Conservation (phyloP, 2,888 invertebrate species). For the Sminthurides aquaticus region DNA sequence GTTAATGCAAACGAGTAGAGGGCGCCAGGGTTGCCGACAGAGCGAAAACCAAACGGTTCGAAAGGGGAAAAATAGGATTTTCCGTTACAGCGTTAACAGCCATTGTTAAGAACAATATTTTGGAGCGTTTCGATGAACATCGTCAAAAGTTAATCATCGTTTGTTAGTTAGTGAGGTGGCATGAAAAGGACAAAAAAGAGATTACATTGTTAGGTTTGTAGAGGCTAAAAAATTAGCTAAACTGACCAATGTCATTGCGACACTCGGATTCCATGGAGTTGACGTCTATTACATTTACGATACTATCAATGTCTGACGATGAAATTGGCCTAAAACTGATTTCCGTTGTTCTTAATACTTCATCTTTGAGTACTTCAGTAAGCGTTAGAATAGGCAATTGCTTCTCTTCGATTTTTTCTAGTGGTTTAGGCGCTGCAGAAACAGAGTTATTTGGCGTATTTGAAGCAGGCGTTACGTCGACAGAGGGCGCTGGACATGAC, state of each 20-base stretch:
- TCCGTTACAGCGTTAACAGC: no score
- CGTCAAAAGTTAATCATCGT: no score
- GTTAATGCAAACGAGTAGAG: background rate
- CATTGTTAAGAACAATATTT: no score
- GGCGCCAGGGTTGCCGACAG: background rate
- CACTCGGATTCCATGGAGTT: background rate
- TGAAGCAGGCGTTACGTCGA: no score
- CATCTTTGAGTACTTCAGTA: constrained; percentile 5
- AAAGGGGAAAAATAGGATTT: no score
- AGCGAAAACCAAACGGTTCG: no score
- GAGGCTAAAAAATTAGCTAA: background rate
- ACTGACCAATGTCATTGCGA: constrained; percentile 1
- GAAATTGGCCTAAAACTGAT: background rate
- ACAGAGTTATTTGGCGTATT: no score
- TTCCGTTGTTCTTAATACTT: constrained; percentile 1
- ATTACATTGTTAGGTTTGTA: background rate
- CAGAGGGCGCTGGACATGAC: no score
- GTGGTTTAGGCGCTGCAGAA: no score
- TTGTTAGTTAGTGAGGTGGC: no score
- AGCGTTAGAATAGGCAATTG: background rate
- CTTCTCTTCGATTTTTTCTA: background rate
- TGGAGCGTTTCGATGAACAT: no score
- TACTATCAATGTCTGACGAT: background rate
- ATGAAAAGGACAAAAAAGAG: no score
- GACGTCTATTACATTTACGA: constrained; percentile 5